Conservation (phyloP, 2,113 vertebrate genomes). For the Thermophis baileyi region DNA sequence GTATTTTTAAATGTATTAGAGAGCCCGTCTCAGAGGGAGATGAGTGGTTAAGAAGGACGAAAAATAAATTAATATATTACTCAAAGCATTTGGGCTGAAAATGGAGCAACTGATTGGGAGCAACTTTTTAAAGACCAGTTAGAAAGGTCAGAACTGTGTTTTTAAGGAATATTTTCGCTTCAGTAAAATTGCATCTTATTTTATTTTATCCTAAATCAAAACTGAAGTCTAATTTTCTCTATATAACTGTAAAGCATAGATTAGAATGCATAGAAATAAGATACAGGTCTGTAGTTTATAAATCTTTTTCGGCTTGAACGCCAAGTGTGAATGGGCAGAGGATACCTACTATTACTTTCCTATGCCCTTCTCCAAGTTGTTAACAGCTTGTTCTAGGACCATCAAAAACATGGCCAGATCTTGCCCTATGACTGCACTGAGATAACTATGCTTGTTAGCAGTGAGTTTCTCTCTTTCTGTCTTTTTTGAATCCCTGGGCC, state of each 20-base stretch:
- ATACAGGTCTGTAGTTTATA: neutral
- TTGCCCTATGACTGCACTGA: neutral
- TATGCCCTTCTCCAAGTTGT: neutral
- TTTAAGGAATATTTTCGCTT: neutral
- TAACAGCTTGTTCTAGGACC: conserved; percentile 21
- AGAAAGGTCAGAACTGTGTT: neutral
- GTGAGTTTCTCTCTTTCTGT: neutral
- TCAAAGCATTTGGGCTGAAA: neutral
- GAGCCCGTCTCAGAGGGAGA: neutral
- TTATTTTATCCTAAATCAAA: neutral
- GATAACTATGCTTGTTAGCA: conserved; percentile 10
- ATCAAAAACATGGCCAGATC: neutral
- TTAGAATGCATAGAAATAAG: neutral
- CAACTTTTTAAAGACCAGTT: neutral
- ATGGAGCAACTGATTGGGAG: neutral
- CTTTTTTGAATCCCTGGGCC: conserved; percentile 2
- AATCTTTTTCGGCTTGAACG: neutral
- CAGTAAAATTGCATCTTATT: neutral
- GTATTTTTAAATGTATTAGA: neutral
- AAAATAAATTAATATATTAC: neutral
- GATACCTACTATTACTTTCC: neutral
- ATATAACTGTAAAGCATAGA: neutral
- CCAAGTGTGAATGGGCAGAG: neutral
- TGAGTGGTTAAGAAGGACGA: neutral
- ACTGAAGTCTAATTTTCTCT: neutral